A percentile compares a stretch with the other conserved stretches of the same genome.
Conservation (phyloP, 2,888 invertebrate genomes). For the Sesamia inferens region DNA sequence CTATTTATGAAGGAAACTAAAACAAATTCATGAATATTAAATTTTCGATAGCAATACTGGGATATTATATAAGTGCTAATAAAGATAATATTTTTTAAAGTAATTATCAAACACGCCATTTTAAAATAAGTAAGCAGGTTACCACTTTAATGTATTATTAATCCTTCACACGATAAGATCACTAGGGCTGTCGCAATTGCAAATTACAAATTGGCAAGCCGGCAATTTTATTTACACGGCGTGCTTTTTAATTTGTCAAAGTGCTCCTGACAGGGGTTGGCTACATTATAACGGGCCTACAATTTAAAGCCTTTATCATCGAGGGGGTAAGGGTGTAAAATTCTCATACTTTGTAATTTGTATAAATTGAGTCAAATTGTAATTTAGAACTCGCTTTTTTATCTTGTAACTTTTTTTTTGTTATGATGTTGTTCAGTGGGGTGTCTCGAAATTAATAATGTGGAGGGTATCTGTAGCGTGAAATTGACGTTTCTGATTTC, state of each 20-base stretch:
- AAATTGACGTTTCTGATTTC: slow-evolving; percentile 50
- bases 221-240: slow-evolving; percentile 68
- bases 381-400: slow-evolving; percentile 66
- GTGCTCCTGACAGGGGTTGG: slow-evolving; percentile 69
- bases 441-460: slow-evolving; percentile 52
- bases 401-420: slow-evolving; percentile 39
- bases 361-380: slow-evolving; percentile 75
- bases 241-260: slow-evolving; percentile 76
- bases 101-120: neutral
- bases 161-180: slow-evolving; percentile 68
- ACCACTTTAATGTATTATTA: slow-evolving; percentile 56
- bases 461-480: slow-evolving; percentile 48
- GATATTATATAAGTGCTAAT: neutral
- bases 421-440: slow-evolving; percentile 43
- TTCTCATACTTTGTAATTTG: slow-evolving; percentile 71
- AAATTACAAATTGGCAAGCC: slow-evolving; percentile 70
- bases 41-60: neutral
- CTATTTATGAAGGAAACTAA: slow-evolving; percentile 29
- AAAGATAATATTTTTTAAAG: neutral
- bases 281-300: slow-evolving; percentile 65
- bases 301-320: slow-evolving; percentile 67
- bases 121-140: slow-evolving; percentile 12
- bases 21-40: slow-evolving; percentile 25
- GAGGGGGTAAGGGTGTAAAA: slow-evolving; percentile 70
- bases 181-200: slow-evolving; percentile 62